Evolutionary conservation across 2,888 invertebrate species (phyloP), one percentile per base, ranked within the genome.

Genomic region (Helicoverpa assulta): DNA sequence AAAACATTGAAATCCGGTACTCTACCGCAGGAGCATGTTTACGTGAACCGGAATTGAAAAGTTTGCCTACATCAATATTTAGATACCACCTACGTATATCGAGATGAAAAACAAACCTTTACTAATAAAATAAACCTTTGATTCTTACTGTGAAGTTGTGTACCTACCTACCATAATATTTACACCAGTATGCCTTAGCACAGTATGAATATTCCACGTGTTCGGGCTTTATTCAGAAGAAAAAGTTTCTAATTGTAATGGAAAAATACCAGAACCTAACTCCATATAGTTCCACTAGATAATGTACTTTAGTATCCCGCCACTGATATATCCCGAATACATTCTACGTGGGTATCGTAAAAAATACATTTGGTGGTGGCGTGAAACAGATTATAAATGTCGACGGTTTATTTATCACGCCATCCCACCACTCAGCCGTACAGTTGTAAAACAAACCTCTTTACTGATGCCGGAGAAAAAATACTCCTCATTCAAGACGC

Each of bases 401-500:
- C 84, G 65, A 81, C 73, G 69, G 66, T 72, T 81, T 83, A 86
- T 88, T 87, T 86, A 87, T 88, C 82, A 73, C 85, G 58, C 70
- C 76, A 76, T 62, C 63, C 80, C 70, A 80, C 70, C 78, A 81
- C 88, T 83, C 82, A 79, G 70, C 75, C 72, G 74, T 58, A 67
- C 65, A 78, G 83, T 85, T 85, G 81, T 89, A 86, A 88, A 89
- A 81, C 83, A 78, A 84, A 85, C 77, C 80, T 82, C 84, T 84
- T 79, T 80, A 78, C 84, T 82, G 82, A 80, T 70, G 81, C 66
- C 64, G 61, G 58, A 21, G 21, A 67, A 81, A 71, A 82, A 81
- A 80, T 70, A 65, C 62, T 68, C 54, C 50, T 71, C 71, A 81
- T 59, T 65, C 66, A 72, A 47, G 53, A 40, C 55, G 75, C 76